These are phyloP conservation scores for Eolophus roseicapilla DNA, from an alignment of 2,113 vertebrate species.

Conservation along the genomic window DNA sequence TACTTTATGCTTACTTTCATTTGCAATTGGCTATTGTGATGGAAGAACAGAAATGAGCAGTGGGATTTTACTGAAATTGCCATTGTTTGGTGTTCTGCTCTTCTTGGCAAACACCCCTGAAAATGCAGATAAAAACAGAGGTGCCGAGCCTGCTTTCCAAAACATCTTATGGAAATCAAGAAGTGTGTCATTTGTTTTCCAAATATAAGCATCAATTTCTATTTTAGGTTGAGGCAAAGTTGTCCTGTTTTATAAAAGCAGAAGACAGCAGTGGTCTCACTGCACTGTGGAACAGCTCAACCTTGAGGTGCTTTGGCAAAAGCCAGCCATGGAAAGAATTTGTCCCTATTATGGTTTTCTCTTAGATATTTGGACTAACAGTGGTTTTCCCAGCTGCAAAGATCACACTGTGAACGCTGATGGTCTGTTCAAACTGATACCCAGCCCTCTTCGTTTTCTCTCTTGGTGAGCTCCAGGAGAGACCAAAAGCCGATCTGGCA, in stretches of 20 bases:
- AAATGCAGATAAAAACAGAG: not conserved
- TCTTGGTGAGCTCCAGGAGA: fast-evolving
- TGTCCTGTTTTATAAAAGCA: not conserved
- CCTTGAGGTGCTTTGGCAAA: not conserved
- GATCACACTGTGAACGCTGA: not conserved
- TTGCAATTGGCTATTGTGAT: not conserved
- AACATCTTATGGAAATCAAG: not conserved
- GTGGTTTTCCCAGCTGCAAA: not conserved
- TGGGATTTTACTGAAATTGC: not conserved
- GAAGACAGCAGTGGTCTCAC: not conserved
- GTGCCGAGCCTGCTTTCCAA: not conserved
- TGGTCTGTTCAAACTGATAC: not conserved
- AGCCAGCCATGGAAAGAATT: not conserved
- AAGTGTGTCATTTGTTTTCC: fast-evolving
- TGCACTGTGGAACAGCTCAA: fast-evolving
- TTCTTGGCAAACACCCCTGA: not conserved
- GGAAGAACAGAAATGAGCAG: not conserved
- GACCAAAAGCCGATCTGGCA: not conserved
- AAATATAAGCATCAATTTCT: not conserved
- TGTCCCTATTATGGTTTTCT: not conserved
- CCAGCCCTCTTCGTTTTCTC: not conserved
- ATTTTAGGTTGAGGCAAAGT: not conserved
- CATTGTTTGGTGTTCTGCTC: not conserved
- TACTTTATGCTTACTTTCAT: not conserved
- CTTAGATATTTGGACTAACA: not conserved